Percentiles rank a stretch among this genome's conserved stretches.
Conservation (phyloP, 2,113 vertebrate species). For the Castor canadensis region DNA sequence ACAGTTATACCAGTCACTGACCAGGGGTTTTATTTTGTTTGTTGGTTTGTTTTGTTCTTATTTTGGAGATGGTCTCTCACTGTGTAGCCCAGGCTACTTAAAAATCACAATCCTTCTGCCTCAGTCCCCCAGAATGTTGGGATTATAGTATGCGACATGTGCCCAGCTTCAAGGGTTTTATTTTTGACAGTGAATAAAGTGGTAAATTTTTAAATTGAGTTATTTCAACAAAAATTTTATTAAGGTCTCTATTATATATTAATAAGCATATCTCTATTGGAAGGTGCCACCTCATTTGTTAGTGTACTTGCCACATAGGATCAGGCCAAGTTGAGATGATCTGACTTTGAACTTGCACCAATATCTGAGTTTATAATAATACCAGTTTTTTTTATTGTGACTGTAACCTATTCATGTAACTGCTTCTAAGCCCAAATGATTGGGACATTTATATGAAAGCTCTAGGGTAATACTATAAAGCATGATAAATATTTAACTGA, state of each 20-base stretch:
- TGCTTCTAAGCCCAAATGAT: not conserved
- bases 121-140: too few species aligned
- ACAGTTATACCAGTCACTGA: not conserved
- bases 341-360: conserved; percentile 52
- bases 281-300: not conserved
- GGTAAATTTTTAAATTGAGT: not conserved
- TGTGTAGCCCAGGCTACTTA: too few species aligned
- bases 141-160: too few species aligned
- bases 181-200: conserved; percentile 1
- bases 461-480: conserved; percentile 24
- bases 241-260: not conserved
- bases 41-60: not conserved
- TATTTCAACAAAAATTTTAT: conserved; percentile 1
- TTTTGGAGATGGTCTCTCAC: too few species aligned
- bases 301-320: not conserved
- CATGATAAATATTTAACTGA: conserved; percentile 59
- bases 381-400: not conserved
- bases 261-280: not conserved
- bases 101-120: too few species aligned
- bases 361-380: not conserved
- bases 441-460: not conserved
- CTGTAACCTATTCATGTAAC: not conserved
- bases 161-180: too few species aligned
- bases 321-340: not conserved
- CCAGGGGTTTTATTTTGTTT: not conserved